Conservation (phyloP, 2,797 vertebrate species). For the Anas flavirostris region DNA sequence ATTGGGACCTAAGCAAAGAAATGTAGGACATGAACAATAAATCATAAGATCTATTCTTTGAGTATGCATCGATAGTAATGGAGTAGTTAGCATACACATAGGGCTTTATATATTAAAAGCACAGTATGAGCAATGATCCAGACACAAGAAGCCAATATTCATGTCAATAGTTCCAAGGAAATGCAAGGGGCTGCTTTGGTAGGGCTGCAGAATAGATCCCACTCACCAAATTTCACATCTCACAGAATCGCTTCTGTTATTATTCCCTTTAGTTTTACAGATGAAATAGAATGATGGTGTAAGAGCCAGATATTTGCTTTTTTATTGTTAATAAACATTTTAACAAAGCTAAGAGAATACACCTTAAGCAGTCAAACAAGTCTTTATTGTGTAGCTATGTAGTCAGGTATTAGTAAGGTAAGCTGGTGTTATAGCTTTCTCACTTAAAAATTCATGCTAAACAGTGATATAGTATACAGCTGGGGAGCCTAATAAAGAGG, state of each 20-base stretch:
- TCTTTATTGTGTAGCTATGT: neutral
- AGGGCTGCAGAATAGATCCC: neutral
- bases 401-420: neutral
- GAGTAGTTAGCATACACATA: neutral
- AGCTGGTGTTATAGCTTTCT: neutral
- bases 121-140: neutral
- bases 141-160: neutral
- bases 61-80: neutral
- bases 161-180: neutral
- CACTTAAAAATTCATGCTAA: neutral
- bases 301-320: neutral
- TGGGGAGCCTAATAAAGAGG: constrained; percentile 32
- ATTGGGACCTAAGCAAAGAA: neutral
- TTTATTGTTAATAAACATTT: neutral
- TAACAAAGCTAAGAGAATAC: neutral
- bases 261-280: neutral
- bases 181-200: neutral
- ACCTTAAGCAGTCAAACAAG: neutral
- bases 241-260: neutral
- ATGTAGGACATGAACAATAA: neutral
- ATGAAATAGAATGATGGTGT: neutral
- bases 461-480: neutral
- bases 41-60: neutral
- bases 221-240: neutral
- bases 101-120: neutral